Percentiles rank a stretch among this genome's conserved stretches.
These are phyloP conservation scores for Coremacera marginata DNA, from an alignment of 2,888 invertebrate species.

Conservation along the genomic window DNA sequence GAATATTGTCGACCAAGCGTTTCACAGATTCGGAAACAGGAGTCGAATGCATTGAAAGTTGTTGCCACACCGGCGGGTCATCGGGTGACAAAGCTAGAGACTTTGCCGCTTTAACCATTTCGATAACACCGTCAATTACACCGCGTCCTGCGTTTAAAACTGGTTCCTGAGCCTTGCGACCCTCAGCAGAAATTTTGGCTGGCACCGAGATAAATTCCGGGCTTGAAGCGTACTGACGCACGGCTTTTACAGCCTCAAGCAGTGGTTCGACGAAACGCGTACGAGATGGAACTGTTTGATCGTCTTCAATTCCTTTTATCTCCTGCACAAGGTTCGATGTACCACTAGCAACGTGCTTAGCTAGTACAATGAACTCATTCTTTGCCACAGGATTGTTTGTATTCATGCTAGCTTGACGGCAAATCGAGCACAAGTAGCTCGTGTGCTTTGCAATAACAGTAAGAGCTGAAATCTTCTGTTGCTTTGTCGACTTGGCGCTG, in stretches of 20 bases:
- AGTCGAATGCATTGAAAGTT: slow-evolving; percentile 93
- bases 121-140: slow-evolving; percentile 87
- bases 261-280: slow-evolving; percentile 86
- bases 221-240: slow-evolving; percentile 93
- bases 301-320: slow-evolving; percentile 89
- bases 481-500: slow-evolving; percentile 80
- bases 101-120: slow-evolving; percentile 92
- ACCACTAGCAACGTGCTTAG: slow-evolving; percentile 96
- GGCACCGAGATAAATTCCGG: slow-evolving; percentile 95
- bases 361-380: slow-evolving; percentile 96
- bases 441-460: slow-evolving; percentile 97
- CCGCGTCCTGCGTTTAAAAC: slow-evolving; percentile 84
- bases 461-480: slow-evolving; percentile 89
- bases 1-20: slow-evolving; percentile 89
- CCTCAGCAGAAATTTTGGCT: slow-evolving; percentile 89
- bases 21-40: slow-evolving; percentile 97
- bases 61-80: slow-evolving; percentile 95
- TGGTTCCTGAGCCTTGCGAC: slow-evolving; percentile 86
- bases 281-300: slow-evolving; percentile 83
- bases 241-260: slow-evolving; percentile 88
- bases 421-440: slow-evolving; percentile 94
- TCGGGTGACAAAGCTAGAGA: slow-evolving; percentile 88
- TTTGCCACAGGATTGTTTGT: slow-evolving; percentile 93
- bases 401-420: slow-evolving; percentile 91
- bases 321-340: slow-evolving; percentile 95